A percentile compares a stretch with the other conserved stretches of the same genome.
These are phyloP conservation scores for Hyles euphorbiae DNA, from an alignment of 1,140 invertebrate genomes.

Conservation along the genomic window DNA sequence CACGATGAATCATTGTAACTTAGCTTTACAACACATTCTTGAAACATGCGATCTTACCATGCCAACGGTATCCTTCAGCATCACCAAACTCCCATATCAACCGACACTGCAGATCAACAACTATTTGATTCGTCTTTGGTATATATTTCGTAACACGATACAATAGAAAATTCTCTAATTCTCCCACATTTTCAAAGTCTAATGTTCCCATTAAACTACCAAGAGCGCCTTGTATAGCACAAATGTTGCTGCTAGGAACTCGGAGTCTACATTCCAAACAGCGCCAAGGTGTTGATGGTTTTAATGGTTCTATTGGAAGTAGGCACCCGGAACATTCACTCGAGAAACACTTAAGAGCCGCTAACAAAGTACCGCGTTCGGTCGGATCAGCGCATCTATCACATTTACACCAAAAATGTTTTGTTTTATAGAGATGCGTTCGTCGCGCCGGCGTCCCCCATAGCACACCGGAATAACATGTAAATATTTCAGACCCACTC, in stretches of 20 bases:
- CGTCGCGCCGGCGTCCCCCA: constrained; percentile 83
- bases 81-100: constrained; percentile 61
- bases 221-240: constrained; percentile 59
- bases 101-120: constrained; percentile 71
- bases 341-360: constrained; percentile 72
- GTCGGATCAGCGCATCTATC: constrained; percentile 82
- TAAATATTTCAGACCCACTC: constrained; percentile 81
- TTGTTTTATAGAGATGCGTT: constrained; percentile 81
- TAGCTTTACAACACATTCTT: no score
- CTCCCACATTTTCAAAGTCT: constrained; percentile 56
- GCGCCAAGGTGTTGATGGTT: constrained; percentile 60
- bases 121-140: constrained; percentile 74
- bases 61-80: constrained; percentile 53
- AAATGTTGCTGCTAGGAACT: constrained; percentile 60
- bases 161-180: constrained; percentile 69
- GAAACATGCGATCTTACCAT: constrained; percentile 41
- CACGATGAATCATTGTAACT: no score
- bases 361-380: constrained; percentile 74
- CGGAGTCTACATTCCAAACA: constrained; percentile 69
- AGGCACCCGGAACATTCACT: constrained; percentile 63
- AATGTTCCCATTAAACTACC: constrained; percentile 66
- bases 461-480: constrained; percentile 82
- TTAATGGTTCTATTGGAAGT: constrained; percentile 65
- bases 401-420: constrained; percentile 86
- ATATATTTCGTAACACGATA: constrained; percentile 63